Conservation (phyloP, 2,888 invertebrate species). For the Chouioia cunea region DNA sequence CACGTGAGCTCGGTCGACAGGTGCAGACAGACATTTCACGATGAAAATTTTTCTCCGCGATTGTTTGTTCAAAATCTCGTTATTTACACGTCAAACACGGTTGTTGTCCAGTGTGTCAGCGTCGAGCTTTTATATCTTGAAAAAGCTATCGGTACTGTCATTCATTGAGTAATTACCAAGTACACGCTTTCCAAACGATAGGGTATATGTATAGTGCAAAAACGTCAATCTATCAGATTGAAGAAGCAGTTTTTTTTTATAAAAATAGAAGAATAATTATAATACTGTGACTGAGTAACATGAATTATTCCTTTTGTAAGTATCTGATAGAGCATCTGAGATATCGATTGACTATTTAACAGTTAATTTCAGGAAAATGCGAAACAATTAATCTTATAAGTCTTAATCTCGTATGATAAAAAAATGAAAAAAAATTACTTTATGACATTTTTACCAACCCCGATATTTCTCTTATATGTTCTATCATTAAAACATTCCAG, state of each 20-base stretch:
- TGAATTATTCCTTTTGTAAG: no score
- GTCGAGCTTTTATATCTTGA: constrained; percentile 55
- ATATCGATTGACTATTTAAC: no score
- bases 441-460: no score
- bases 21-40: constrained; percentile 27
- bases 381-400: no score
- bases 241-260: background rate
- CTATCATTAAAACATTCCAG: no score
- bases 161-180: constrained; percentile 35
- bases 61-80: constrained; percentile 56
- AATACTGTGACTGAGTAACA: no score
- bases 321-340: no score
- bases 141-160: constrained; percentile 45
- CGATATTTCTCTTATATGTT: no score
- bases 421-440: no score
- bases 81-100: constrained; percentile 56
- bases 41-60: constrained; percentile 44
- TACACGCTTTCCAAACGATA: background rate
- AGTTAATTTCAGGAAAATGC: no score
- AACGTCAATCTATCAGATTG: constrained; percentile 11
- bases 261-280: no score
- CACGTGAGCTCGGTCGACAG: background rate
- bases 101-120: constrained; percentile 52
- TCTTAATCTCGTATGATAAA: no score
- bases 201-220: background rate